phyloP scores from a whole-genome alignment of 2,888 invertebrate genomes.

The Drosophila siamana region DNA sequence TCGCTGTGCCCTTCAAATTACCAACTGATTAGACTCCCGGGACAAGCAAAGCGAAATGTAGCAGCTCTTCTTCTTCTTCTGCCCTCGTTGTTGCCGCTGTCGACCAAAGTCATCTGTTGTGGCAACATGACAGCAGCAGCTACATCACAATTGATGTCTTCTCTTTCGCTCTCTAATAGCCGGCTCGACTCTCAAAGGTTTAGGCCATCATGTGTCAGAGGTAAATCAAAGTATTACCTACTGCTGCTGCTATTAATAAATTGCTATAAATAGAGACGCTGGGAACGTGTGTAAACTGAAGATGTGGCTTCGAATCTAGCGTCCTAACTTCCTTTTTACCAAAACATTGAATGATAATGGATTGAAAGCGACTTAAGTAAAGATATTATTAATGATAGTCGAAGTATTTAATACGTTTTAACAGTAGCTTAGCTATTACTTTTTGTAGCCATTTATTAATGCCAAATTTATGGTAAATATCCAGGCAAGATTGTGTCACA shows the following conservation, averaged over 20 bases:
- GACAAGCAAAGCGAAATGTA: conserved; percentile 38
- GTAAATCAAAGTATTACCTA: conserved; percentile 31
- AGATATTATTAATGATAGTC: too few relatives aligned
- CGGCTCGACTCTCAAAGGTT: conserved; percentile 35
- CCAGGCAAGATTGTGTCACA: neutral
- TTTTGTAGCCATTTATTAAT: neutral
- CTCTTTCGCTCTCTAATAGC: conserved; percentile 57
- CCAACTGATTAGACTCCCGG: conserved; percentile 78
- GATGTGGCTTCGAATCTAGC: too few relatives aligned
- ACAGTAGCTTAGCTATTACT: neutral
- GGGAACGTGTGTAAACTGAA: neutral
- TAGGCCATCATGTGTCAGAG: conserved; percentile 41
- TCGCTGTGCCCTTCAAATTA: conserved; percentile 74
- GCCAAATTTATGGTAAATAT: neutral
- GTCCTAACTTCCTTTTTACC: too few relatives aligned
- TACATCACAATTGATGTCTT: conserved; percentile 63
- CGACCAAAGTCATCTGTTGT: conserved; percentile 59
- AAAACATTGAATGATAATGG: too few relatives aligned
- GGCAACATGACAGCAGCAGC: conserved; percentile 44
- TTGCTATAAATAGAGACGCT: neutral
- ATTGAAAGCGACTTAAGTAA: too few relatives aligned
- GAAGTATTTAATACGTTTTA: neutral
- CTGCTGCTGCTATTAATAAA: conserved; percentile 1
- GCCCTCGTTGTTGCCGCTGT: conserved; percentile 8
- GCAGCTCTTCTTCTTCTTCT: conserved; percentile 11